phyloP scores from a whole-genome alignment of 2,888 invertebrate species.

The Dione vanillae region DNA sequence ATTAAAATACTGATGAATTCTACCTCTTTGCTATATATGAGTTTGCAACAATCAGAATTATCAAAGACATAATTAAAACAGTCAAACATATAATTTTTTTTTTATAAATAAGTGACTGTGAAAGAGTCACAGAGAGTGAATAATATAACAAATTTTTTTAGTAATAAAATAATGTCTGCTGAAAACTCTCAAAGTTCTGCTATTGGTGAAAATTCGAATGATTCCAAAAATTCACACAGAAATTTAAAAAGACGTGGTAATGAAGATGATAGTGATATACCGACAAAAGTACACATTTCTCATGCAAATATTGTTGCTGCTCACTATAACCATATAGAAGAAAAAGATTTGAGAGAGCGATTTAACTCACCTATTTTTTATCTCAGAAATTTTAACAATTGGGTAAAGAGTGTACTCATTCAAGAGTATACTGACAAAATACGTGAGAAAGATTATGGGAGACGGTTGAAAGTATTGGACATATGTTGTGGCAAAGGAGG shows the following conservation, averaged over 20 bases:
- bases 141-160: neutral
- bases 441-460: constrained; percentile 87
- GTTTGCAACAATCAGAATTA: neutral
- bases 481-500: constrained; percentile 99
- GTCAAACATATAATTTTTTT: too few relatives aligned
- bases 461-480: constrained; percentile 91
- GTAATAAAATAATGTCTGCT: neutral
- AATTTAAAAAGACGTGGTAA: neutral
- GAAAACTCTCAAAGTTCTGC: neutral
- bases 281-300: neutral
- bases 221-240: neutral
- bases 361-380: constrained; percentile 95
- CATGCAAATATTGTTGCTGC: constrained; percentile 88
- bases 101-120: neutral
- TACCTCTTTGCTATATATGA: neutral
- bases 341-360: constrained; percentile 91
- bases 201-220: constrained; percentile 1
- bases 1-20: neutral
- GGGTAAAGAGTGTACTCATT: constrained; percentile 98
- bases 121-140: too few relatives aligned
- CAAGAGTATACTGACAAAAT: constrained; percentile 90
- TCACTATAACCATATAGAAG: constrained; percentile 96
- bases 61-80: too few relatives aligned
- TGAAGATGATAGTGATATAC: constrained; percentile 22
- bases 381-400: constrained; percentile 99